Conservation (phyloP, 2,888 invertebrate species). For the Tetheella fluctuosa region DNA sequence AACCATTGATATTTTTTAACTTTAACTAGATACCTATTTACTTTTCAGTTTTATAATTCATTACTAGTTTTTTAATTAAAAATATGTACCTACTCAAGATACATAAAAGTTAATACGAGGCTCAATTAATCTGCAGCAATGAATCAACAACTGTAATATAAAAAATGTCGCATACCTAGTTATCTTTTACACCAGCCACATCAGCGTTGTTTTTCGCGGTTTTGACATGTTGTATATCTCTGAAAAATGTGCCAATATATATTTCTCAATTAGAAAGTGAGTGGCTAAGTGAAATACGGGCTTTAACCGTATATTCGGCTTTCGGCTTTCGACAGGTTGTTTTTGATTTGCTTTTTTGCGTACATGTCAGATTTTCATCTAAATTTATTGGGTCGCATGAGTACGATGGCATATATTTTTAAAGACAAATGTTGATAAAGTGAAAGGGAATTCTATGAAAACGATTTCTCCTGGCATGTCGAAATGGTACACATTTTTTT, state of each 20-base stretch:
- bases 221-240: constrained; percentile 37
- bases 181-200: constrained; percentile 17
- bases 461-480: no score
- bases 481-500: no score
- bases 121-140: no score
- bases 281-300: constrained; percentile 54
- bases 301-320: constrained; percentile 30
- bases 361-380: constrained; percentile 10
- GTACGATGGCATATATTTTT: not conserved
- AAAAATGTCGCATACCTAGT: constrained; percentile 31
- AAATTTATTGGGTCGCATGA: constrained; percentile 7
- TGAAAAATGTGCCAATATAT: constrained; percentile 72
- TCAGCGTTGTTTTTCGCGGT: constrained; percentile 23
- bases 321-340: constrained; percentile 43
- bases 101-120: no score
- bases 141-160: no score
- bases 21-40: no score
- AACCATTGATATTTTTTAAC: no score
- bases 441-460: no score
- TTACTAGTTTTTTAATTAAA: no score
- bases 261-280: constrained; percentile 67
- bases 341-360: constrained; percentile 36
- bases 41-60: no score
- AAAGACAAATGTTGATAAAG: not conserved
- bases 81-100: no score